These are phyloP conservation scores for Drosophila eohydei DNA, from an alignment of 2,888 invertebrate genomes.

Conservation along the genomic window DNA sequence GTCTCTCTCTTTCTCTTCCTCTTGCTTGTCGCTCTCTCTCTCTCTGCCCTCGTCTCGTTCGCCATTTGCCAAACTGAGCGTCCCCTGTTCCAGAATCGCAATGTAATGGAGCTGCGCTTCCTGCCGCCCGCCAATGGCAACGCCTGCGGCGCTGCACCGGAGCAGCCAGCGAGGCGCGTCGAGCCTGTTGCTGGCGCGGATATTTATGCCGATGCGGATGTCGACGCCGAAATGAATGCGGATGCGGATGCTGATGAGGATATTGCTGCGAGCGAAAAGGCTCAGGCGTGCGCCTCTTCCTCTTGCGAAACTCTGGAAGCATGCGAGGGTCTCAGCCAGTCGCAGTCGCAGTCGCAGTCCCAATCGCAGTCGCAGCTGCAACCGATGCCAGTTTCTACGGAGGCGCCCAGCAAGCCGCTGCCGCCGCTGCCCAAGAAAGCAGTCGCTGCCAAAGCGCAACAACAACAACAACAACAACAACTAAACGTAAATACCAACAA, in stretches of 20 bases:
- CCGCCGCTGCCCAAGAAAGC: conserved; percentile 80
- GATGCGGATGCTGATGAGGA: conserved; percentile 31
- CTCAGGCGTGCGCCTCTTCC: conserved; percentile 72
- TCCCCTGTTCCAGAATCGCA: conserved; percentile 85
- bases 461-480: conserved; percentile 44
- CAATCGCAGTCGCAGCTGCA: conserved; percentile 21
- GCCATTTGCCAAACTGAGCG: conserved; percentile 81
- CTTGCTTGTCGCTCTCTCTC: conserved; percentile 5
- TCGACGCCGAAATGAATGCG: conserved; percentile 7
- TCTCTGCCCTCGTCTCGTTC: conserved; percentile 35
- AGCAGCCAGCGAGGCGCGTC: neutral
- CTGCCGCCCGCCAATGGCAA: conserved; percentile 64
- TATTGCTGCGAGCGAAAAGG: conserved; percentile 10
- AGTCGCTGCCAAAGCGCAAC: conserved; percentile 44
- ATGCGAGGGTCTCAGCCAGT: conserved; percentile 68
- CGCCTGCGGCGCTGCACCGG: conserved; percentile 26
- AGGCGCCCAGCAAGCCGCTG: conserved; percentile 79
- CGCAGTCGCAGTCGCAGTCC: conserved; percentile 34
- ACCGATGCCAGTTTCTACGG: conserved; percentile 43
- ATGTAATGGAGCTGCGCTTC: conserved; percentile 85
- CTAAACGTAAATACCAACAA: conserved; percentile 59
- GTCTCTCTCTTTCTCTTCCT: neutral
- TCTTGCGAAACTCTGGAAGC: conserved; percentile 83
- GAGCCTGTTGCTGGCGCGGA: conserved; percentile 10
- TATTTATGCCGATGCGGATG: conserved; percentile 27